Conservation (phyloP, 1,140 invertebrate species). For the Euwallacea fornicatus region DNA sequence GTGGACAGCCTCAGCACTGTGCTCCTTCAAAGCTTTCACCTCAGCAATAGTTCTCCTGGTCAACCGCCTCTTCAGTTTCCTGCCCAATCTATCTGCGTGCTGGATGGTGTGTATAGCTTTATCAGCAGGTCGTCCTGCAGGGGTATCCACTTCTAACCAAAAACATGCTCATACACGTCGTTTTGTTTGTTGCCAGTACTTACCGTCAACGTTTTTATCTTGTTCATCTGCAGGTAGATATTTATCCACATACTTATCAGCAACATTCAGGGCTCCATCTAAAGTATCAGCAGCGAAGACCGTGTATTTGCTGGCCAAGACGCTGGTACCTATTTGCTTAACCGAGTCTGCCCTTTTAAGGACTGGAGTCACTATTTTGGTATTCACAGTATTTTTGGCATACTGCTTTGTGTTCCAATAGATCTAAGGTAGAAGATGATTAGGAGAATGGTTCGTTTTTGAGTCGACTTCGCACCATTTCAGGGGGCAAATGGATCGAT, state of each 20-base stretch:
- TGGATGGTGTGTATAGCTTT: conserved; percentile 71
- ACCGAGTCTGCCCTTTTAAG: conserved; percentile 75
- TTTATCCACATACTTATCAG: conserved; percentile 78
- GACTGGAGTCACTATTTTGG: conserved; percentile 66
- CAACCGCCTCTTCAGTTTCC: conserved; percentile 69
- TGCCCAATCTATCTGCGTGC: conserved; percentile 71
- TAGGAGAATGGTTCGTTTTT: conserved; percentile 34
- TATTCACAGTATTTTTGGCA: conserved; percentile 58
- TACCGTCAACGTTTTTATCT: conserved; percentile 21
- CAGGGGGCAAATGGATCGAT: conserved; percentile 71
- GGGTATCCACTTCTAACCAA: conserved; percentile 21
- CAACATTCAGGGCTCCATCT: conserved; percentile 70
- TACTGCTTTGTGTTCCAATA: conserved; percentile 76
- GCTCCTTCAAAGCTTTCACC: conserved; percentile 73
- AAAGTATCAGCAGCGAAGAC: conserved; percentile 68
- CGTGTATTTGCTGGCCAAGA: conserved; percentile 66
- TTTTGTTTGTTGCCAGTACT: not conserved
- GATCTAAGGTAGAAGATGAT: conserved; percentile 58
- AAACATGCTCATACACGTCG: conserved; percentile 4
- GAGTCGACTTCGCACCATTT: conserved; percentile 62
- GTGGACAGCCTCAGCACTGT: conserved; percentile 75
- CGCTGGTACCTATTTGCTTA: conserved; percentile 69
- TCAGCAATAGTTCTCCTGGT: conserved; percentile 73
- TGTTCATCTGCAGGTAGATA: conserved; percentile 67
- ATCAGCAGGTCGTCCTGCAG: conserved; percentile 47